A percentile compares a stretch with the other conserved stretches of the same genome.
Conservation (phyloP, 2,888 invertebrate genomes). For the Eupithecia abbreviata region DNA sequence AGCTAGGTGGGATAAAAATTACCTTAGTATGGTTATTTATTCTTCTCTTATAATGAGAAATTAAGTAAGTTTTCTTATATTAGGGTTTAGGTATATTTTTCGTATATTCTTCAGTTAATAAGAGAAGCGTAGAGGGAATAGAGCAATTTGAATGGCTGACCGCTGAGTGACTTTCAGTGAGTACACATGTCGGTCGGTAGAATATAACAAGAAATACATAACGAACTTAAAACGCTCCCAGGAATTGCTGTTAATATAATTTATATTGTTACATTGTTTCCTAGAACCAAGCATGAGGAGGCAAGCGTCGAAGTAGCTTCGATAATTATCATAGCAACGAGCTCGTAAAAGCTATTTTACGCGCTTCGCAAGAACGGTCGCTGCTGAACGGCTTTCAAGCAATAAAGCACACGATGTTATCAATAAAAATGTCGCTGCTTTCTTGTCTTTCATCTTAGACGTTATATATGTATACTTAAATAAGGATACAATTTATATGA, state of each 20-base stretch:
- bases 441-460: not conserved
- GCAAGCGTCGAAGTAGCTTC: constrained; percentile 38
- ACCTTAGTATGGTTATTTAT: not conserved
- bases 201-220: no score
- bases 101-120: not conserved
- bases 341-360: constrained; percentile 64
- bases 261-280: not conserved
- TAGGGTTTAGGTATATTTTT: not conserved
- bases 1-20: not conserved
- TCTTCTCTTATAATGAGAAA: not conserved
- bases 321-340: constrained; percentile 46
- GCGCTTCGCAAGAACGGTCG: constrained; percentile 58
- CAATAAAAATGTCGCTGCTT: constrained; percentile 1
- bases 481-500: not conserved
- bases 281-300: not conserved
- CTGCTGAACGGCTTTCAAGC: constrained; percentile 70
- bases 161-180: not conserved
- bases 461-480: not conserved
- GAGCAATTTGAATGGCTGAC: not conserved
- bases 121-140: not conserved
- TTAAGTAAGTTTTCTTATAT: not conserved
- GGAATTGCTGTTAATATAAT: not conserved
- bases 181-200: not conserved
- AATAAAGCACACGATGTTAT: constrained; percentile 63
- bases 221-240: not conserved